A percentile compares a stretch with the other conserved stretches of the same genome.
These are phyloP conservation scores for Semnopithecus entellus DNA, from an alignment of 2,113 vertebrate genomes.

Conservation along the genomic window DNA sequence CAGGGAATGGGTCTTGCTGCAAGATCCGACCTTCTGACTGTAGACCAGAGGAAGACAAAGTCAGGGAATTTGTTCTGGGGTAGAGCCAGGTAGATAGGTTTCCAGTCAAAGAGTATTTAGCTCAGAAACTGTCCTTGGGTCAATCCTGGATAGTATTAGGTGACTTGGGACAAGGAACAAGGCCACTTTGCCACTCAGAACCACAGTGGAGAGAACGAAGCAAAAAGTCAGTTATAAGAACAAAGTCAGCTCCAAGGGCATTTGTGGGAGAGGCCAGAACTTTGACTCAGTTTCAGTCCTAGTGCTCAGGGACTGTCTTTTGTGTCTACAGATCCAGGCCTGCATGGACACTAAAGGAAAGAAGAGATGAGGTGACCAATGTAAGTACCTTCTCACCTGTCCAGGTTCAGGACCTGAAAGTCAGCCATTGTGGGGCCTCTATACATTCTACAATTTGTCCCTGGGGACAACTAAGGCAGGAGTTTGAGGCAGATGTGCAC, in stretches of 20 bases:
- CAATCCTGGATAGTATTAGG: too few relatives aligned
- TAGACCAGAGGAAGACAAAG: not conserved
- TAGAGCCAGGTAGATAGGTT: not conserved
- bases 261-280: not conserved
- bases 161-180: not conserved
- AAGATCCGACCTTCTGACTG: not conserved
- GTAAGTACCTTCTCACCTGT: accelerated
- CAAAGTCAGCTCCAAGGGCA: not conserved
- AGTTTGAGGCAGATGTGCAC: not conserved
- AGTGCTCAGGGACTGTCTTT: accelerated
- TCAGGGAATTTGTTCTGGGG: not conserved
- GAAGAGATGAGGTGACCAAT: accelerated
- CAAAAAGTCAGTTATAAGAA: not conserved
- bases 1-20: not conserved
- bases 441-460: not conserved
- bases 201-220: not conserved
- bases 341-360: not conserved
- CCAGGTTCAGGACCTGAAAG: not conserved
- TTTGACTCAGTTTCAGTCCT: not conserved
- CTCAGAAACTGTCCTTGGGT: not conserved
- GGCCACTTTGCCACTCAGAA: not conserved
- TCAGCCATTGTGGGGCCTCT: not conserved
- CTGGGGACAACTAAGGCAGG: not conserved
- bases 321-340: not conserved
- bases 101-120: not conserved